Base-by-base conservation (phyloP, 2,888 invertebrate species). In the Agrilus mali region DNA sequence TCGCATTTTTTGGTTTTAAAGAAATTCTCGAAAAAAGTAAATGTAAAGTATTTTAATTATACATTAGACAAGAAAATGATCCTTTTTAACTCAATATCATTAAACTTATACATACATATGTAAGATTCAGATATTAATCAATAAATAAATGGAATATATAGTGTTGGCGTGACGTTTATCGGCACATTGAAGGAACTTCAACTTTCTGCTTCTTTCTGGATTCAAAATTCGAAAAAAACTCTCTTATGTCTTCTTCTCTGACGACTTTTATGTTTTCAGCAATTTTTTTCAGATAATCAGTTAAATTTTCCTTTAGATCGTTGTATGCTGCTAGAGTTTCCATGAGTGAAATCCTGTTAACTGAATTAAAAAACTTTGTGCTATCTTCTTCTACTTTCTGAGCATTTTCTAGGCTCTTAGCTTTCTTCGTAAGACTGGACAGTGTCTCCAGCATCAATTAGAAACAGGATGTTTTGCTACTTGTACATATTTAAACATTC, bases 281-380 rank as follows among this genome's bases (percentile, higher is more conserved):
- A 67, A 87, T 88, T 49, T 75, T 82, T 56, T 86, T 82, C 43
- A 96, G 70, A 65, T 83, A 95, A 43, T 86, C 84, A 46, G 79
- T 77, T 35, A 95, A 68, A 53, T 84, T 82, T 41, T 82, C 81
- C 58, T 89, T 86, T 78, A 96, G 79, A 54, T 83, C 84, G 64
- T 92, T 92, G 64, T 87, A 93, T 46, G 85, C 90, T 57, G 78
- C 73, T 50, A 94, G 77, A 8, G 86, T 84, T 64, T 90, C 92
- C 47, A 93, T 80, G 65, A 92, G 83, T 53, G 86, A 81, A 8
- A 86, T 80, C 42, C 85, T 78, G 54, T 82, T 85, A 60, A 95
- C 72, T 15, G 82, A 80, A 31, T 86, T 80, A 10, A 94, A 68
- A 0, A 87, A 86, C 53, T 82, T 75, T 60, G 87, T 73, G 8